phyloP scores from a whole-genome alignment of 2,113 vertebrate species.

The Notarius quadriscutis region DNA sequence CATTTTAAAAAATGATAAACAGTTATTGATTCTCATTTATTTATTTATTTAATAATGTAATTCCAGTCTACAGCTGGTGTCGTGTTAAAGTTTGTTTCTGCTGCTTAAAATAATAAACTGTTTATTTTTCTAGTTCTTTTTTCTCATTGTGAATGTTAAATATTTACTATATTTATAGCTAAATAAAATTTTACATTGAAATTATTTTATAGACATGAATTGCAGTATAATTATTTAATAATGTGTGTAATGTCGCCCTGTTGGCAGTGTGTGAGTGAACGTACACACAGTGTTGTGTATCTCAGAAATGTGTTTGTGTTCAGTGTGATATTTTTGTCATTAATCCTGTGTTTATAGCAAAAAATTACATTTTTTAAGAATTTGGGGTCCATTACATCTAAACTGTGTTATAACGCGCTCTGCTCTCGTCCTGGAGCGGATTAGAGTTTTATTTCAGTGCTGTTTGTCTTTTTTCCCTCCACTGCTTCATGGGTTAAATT shows the following conservation, averaged over 20 bases:
- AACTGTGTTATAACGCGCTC: background rate
- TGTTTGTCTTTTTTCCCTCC: conserved; percentile 63
- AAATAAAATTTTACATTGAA: background rate
- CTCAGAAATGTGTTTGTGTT: background rate
- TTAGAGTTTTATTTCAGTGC: conserved; percentile 45
- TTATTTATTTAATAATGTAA: background rate
- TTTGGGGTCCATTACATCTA: background rate
- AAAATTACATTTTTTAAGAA: background rate
- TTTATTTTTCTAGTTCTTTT: too few species aligned
- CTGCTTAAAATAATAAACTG: background rate
- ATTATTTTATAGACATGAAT: too few species aligned
- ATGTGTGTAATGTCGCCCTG: too few species aligned
- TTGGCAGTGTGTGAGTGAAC: background rate
- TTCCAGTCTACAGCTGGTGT: background rate
- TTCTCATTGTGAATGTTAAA: background rate
- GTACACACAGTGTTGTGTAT: background rate
- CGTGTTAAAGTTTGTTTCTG: background rate
- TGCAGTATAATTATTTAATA: too few species aligned
- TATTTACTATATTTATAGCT: background rate
- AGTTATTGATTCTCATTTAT: background rate
- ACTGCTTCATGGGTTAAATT: conserved; percentile 80
- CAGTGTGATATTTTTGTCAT: background rate
- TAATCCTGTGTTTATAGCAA: background rate
- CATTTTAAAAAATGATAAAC: too few species aligned
- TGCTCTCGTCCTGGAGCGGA: background rate